Base-by-base conservation (phyloP, 2,113 vertebrate genomes). In the Myiopsitta monachus region DNA sequence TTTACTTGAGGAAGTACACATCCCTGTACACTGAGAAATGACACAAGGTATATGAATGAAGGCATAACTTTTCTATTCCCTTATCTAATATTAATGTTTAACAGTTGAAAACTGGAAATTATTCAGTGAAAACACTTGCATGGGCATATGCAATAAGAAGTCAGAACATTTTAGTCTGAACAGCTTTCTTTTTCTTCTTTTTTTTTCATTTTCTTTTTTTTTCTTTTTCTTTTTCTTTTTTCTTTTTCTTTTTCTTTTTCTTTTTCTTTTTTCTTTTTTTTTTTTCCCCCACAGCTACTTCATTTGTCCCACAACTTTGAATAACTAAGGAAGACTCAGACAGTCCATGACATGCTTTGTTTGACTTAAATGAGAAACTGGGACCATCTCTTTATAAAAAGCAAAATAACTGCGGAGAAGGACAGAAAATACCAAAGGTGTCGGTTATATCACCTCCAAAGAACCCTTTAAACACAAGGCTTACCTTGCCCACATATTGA, bases 401-500 rank as follows among this genome's bases (percentile, higher is more conserved):
- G 4, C 2, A 70, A 55, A 74, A 80, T 6, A 68, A 24, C 69
- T 47, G 12, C 51, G 44, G 33, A 74, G 51, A 75, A 76, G 17
- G 17, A 82, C 19, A 17, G 28, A 77, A 75, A 75, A 87, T 33
- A 69, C 4, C 17, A 64, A 68, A 18, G 18, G 7, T 85, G 33
- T 86, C 38, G 87, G 9, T 75, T 86, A 41, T 12, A 78, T 22
- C 23, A 73, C 39, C 33, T 72, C 27, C 14, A 69, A 91, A 93
- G 66, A 51, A 54, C 49, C 9, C 33, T 49, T 70, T 63, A 82
- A 90, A 92, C 7, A 46, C 15, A 81, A 57, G 54, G 55, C 97
- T 98, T 99, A 99, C 99, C 99, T 99, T 99, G 96, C 99, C 99
- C 54, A 99, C 99, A 4, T 99, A 99, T 80, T 99, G 99, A 83